Evolutionary conservation across 23 tunicate genomes (phyloP).

Genomic region (Botrylloides violaceus): DNA sequence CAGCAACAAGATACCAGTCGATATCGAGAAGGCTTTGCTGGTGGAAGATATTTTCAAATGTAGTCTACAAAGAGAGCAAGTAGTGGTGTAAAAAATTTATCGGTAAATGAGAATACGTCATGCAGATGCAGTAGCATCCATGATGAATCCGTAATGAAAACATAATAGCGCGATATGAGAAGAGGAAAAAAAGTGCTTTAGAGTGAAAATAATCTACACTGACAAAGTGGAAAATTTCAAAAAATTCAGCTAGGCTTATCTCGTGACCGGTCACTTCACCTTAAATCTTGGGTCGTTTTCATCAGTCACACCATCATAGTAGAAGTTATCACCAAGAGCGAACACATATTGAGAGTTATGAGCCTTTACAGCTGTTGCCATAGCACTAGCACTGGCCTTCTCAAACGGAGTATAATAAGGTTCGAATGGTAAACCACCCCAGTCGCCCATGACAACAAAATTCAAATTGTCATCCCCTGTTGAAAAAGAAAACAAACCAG

Average conservation of each 20-base stretch:
- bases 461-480: conserved; percentile 17
- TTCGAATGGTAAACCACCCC: conserved; percentile 82
- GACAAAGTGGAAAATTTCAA: neutral
- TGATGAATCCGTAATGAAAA: too few relatives aligned
- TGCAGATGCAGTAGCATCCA: too few relatives aligned
- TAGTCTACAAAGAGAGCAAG: conserved; percentile 31
- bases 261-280: conserved; percentile 18
- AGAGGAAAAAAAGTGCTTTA: neutral
- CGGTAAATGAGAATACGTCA: neutral
- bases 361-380: conserved; percentile 31
- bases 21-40: conserved; percentile 30
- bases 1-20: conserved; percentile 80
- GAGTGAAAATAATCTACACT: neutral
- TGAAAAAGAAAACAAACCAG: too few relatives aligned
- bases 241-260: neutral
- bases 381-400: conserved; percentile 41
- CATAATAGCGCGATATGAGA: neutral
- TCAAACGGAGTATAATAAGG: conserved; percentile 87
- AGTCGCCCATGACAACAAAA: conserved; percentile 74
- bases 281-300: conserved; percentile 71
- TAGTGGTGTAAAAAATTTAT: neutral
- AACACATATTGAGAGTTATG: conserved; percentile 29
- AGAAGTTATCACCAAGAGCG: conserved; percentile 89
- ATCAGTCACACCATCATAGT: conserved; percentile 64
- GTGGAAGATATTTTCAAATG: conserved; percentile 77